Evolutionary conservation across 1,140 invertebrate genomes (phyloP), one percentile per base, ranked within the genome.

Genomic region (Sweltsa coloradensis): DNA sequence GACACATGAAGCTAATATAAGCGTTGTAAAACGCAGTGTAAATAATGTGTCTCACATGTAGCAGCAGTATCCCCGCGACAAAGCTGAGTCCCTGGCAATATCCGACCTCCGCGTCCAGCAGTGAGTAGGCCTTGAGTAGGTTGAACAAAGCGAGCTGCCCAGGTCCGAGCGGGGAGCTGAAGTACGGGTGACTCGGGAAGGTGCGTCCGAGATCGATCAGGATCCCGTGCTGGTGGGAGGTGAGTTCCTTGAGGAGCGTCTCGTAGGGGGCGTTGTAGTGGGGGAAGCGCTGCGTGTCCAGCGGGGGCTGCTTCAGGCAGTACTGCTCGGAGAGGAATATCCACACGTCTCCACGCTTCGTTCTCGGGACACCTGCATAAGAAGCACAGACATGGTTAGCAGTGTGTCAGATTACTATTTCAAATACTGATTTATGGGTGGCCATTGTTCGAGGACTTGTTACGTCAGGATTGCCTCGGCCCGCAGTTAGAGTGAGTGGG

Each of bases 41-140:
- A n/a, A n/a, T n/a, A n/a, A 5, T 22, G 14, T 18, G 19, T 73
- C 84, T 79, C 68, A 97, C 93, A 70, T 98, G 95, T 47, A 99
- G 69, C 11, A 99, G 68, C 40, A 99, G 69, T 51, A 92, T 91
- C 53, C 95, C 96, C 43, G 91, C 91, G 29, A 99, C 70, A 65
- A 99, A 99, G 64, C 92, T 97, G 19, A 98, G 73, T 19, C 96
- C 96, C 69, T 99, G 97, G 66, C 95, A 99, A 68, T 99, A 99
- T 25, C 92, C 91, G 51, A 99, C 89, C 71, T 99, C 96, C 52
- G 84, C 80, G 64, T 99, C 96, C 65, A 94, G 90, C 3, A 97
- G 85, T 19, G 95, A 90, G 67, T 99, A 99, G 0, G 94, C 96
- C 67, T 93, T 89, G 55, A 97, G 68, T 5, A 97, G 66, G 69